Evolutionary conservation across 2,797 vertebrate genomes (phyloP).

Genomic region (Lagodon rhomboides): DNA sequence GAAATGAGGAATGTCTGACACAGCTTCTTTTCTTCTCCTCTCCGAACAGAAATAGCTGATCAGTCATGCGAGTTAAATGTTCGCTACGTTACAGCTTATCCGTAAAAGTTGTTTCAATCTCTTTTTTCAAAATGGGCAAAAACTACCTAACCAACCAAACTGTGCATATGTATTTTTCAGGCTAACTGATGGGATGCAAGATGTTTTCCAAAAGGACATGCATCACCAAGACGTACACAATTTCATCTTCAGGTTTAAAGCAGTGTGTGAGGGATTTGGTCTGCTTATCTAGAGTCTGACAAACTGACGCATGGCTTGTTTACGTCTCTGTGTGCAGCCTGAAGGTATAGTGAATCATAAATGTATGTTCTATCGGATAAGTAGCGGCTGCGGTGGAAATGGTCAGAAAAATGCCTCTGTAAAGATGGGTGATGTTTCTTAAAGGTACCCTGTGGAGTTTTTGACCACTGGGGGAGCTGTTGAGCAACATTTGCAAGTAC

Average conservation of each 20-base stretch:
- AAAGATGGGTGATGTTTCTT: not conserved
- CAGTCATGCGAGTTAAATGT: no score
- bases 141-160: no score
- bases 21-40: no score
- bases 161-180: not conserved
- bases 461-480: not conserved
- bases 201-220: not conserved
- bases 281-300: not conserved
- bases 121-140: no score
- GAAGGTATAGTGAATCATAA: not conserved
- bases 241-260: not conserved
- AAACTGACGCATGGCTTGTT: not conserved
- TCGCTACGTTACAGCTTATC: no score
- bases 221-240: not conserved
- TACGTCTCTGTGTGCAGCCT: not conserved
- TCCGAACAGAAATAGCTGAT: no score
- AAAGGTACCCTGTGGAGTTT: not conserved
- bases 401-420: not conserved
- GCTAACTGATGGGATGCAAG: not conserved
- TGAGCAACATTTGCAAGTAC: not conserved
- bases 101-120: no score
- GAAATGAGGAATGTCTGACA: no score
- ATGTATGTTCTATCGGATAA: not conserved
- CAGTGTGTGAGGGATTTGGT: not conserved
- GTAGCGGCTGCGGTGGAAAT: not conserved